Evolutionary conservation across 1,140 invertebrate species (phyloP).

Genomic region (Holotrichia oblita): DNA sequence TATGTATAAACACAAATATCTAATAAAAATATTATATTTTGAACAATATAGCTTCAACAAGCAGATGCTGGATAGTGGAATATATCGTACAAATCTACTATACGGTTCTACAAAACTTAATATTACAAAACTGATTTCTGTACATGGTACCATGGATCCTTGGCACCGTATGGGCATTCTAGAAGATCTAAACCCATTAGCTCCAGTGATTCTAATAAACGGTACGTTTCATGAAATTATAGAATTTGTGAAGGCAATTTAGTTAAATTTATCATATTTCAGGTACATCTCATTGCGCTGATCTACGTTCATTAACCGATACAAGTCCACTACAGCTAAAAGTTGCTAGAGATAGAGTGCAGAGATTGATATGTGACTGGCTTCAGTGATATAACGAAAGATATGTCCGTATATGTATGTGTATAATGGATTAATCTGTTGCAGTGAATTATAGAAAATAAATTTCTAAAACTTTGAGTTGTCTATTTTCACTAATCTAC

Average conservation of each 20-base stretch:
- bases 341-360: not conserved
- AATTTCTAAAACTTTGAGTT: too few species aligned
- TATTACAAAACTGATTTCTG: slow-evolving; percentile 70
- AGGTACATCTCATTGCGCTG: slow-evolving; percentile 2
- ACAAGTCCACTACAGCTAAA: not conserved
- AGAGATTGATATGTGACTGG: not conserved
- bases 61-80: not conserved
- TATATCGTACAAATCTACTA: slow-evolving; percentile 67
- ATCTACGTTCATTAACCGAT: not conserved
- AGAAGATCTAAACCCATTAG: slow-evolving; percentile 2
- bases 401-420: too few species aligned
- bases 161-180: slow-evolving; percentile 69
- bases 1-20: too few species aligned
- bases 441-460: too few species aligned
- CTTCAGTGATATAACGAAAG: not conserved
- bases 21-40: not conserved
- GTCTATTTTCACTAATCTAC: too few species aligned
- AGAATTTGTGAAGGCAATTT: not conserved
- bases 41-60: slow-evolving; percentile 8
- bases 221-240: not conserved
- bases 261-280: not conserved
- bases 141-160: slow-evolving; percentile 71
- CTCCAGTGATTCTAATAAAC: slow-evolving; percentile 2
- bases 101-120: slow-evolving; percentile 68
- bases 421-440: too few species aligned